Evolutionary conservation across 2,888 invertebrate genomes (phyloP).

Genomic region (Clusia tigrina): DNA sequence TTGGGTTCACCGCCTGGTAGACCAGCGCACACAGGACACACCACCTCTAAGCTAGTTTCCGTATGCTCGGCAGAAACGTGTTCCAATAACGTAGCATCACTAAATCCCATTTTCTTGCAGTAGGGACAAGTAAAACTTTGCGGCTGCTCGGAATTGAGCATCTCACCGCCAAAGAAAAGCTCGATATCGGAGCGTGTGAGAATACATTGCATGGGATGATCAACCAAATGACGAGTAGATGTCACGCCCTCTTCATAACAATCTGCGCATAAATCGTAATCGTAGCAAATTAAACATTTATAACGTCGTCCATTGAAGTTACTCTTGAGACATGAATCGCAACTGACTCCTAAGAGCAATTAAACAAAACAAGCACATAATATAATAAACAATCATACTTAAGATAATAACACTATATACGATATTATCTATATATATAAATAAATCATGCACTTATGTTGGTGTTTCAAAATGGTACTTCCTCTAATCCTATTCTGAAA

Average conservation of each 20-base stretch:
- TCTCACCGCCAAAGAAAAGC: constrained; percentile 95
- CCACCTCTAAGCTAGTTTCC: constrained; percentile 92
- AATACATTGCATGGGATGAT: constrained; percentile 99
- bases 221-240: constrained; percentile 90
- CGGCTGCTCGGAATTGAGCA: constrained; percentile 88
- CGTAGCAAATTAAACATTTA: constrained; percentile 98
- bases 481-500: not conserved
- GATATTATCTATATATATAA: not conserved
- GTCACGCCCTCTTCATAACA: constrained; percentile 94
- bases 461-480: not conserved
- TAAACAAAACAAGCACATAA: constrained; percentile 11
- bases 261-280: constrained; percentile 97
- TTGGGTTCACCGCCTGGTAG: constrained; percentile 97
- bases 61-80: constrained; percentile 91
- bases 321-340: constrained; percentile 98
- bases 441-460: too few relatives aligned
- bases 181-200: constrained; percentile 96
- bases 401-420: not conserved
- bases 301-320: constrained; percentile 97
- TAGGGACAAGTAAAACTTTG: constrained; percentile 98
- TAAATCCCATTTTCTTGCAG: constrained; percentile 96
- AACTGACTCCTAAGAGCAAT: constrained; percentile 86
- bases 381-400: not conserved
- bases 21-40: constrained; percentile 97
- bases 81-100: constrained; percentile 89